These are phyloP conservation scores for Papilio xuthus DNA, from an alignment of 1,140 invertebrate genomes.

Conservation along the genomic window DNA sequence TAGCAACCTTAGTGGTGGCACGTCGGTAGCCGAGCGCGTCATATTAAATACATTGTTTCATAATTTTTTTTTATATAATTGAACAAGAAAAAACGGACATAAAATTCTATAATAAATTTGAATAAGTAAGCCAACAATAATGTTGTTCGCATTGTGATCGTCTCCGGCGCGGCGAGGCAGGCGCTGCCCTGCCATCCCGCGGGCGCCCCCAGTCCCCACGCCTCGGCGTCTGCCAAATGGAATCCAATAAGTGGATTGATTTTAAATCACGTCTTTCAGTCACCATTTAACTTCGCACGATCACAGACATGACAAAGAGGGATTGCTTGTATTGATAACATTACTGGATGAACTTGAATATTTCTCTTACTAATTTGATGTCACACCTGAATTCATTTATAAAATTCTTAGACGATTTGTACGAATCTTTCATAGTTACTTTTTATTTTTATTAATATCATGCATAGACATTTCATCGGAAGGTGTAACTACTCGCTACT, in stretches of 20 bases:
- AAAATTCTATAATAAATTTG: not conserved
- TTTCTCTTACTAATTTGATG: not conserved
- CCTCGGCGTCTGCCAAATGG: not conserved
- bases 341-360: not conserved
- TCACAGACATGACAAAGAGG: not conserved
- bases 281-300: not conserved
- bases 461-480: not conserved
- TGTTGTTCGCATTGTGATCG: not conserved
- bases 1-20: no score
- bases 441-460: no score
- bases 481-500: no score
- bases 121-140: not conserved
- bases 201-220: no score
- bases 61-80: not conserved
- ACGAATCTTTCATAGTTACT: no score
- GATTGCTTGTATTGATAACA: not conserved
- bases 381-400: no score
- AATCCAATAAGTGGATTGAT: conserved; percentile 28
- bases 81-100: not conserved
- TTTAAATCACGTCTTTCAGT: conserved; percentile 19
- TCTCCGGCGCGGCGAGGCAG: no score
- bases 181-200: no score
- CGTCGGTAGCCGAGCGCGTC: no score
- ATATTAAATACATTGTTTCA: no score
- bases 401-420: no score